Conservation (phyloP, 2,888 invertebrate species). For the Nomada fucata region DNA sequence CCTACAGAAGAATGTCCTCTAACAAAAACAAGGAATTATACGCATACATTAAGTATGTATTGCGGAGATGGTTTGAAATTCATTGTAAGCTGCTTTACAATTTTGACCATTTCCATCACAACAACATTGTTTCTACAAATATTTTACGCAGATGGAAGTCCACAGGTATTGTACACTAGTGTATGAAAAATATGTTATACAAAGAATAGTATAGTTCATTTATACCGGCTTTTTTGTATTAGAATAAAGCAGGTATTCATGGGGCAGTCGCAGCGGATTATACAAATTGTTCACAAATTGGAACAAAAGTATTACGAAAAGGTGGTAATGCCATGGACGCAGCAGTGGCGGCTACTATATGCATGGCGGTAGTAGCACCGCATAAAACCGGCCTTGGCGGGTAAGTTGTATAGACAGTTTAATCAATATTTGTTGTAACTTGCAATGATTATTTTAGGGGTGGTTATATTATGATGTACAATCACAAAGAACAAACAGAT, state of each 20-base stretch:
- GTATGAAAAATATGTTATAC: constrained; percentile 4
- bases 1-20: constrained; percentile 80
- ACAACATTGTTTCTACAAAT: constrained; percentile 90
- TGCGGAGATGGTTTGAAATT: constrained; percentile 87
- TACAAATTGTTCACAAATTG: constrained; percentile 89
- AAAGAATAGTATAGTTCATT: neutral
- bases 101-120: constrained; percentile 89
- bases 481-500: constrained; percentile 86
- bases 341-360: constrained; percentile 90
- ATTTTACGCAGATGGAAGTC: constrained; percentile 88
- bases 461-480: constrained; percentile 90
- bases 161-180: constrained; percentile 85
- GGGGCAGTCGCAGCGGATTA: constrained; percentile 91
- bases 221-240: neutral
- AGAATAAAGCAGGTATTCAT: constrained; percentile 83
- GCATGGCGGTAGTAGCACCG: constrained; percentile 90
- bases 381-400: constrained; percentile 91
- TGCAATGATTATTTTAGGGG: constrained; percentile 86
- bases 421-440: constrained; percentile 28
- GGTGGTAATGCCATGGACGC: constrained; percentile 93
- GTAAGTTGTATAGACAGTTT: constrained; percentile 84
- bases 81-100: constrained; percentile 88
- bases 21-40: constrained; percentile 74
- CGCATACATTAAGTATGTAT: constrained; percentile 71
- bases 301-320: constrained; percentile 88